These are phyloP conservation scores for Coelogynopora nodosa DNA, from an alignment of 2,888 invertebrate genomes.

Conservation along the genomic window DNA sequence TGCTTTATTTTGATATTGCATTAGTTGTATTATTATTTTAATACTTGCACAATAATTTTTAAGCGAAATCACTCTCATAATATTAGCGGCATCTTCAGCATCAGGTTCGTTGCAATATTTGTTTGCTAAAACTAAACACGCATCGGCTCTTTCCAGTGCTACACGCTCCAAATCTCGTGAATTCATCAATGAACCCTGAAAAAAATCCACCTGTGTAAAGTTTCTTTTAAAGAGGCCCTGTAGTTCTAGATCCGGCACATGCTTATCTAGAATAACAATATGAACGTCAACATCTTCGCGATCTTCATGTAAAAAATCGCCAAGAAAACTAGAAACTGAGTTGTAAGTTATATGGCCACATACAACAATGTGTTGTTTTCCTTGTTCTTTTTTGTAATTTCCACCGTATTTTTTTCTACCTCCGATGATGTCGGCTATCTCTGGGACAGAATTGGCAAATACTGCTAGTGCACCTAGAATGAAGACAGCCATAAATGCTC, in stretches of 20 bases:
- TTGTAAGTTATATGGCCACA: slow-evolving; percentile 99
- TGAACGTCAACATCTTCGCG: slow-evolving; percentile 99
- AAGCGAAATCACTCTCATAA: slow-evolving; percentile 99
- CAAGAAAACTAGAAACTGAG: slow-evolving; percentile 98
- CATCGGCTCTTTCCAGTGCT: slow-evolving; percentile 79
- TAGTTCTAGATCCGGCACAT: slow-evolving; percentile 93
- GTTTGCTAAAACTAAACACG: slow-evolving; percentile 96
- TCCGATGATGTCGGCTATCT: slow-evolving; percentile 99
- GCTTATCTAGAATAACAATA: slow-evolving; percentile 99
- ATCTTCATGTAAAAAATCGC: slow-evolving; percentile 99
- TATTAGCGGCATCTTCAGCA: slow-evolving; percentile 99
- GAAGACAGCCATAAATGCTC: slow-evolving; percentile 99
- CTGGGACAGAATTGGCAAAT: slow-evolving; percentile 99
- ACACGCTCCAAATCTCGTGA: slow-evolving; percentile 99
- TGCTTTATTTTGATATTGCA: slow-evolving; percentile 99
- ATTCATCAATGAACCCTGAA: slow-evolving; percentile 99
- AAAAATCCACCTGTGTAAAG: slow-evolving; percentile 95
- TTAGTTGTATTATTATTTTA: slow-evolving; percentile 96
- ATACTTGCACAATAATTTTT: slow-evolving; percentile 99
- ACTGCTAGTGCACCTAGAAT: slow-evolving; percentile 99
- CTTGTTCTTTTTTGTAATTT: slow-evolving; percentile 98
- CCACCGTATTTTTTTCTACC: slow-evolving; percentile 99
- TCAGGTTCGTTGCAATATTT: slow-evolving; percentile 99
- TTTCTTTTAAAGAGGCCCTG: slow-evolving; percentile 99
- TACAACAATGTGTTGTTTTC: slow-evolving; percentile 99